phyloP scores from a whole-genome alignment of 1,140 invertebrate genomes.

The Phymorhynchus buccinoides region DNA sequence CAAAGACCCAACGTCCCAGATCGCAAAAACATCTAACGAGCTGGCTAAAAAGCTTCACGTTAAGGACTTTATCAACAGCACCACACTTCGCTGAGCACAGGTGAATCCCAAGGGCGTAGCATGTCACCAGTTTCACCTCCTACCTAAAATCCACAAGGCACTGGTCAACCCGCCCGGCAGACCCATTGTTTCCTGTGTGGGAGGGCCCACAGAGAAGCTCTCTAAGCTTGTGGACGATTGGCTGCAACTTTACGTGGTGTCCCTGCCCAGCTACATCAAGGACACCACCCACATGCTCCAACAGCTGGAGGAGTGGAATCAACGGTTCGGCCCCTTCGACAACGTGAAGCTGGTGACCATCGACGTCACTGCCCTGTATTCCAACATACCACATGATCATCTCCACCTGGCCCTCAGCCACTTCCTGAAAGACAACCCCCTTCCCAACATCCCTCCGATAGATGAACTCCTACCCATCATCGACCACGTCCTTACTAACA shows the following conservation, averaged over 20 bases:
- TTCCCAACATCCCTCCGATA: neutral
- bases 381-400: neutral
- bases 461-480: neutral
- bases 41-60: neutral
- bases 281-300: neutral
- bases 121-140: neutral
- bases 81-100: neutral
- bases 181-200: neutral
- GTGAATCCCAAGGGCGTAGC: neutral
- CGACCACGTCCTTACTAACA: neutral
- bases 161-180: neutral
- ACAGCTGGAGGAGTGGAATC: neutral
- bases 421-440: neutral
- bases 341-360: neutral
- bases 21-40: neutral
- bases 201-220: neutral
- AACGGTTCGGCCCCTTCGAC: neutral
- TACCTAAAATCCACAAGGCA: neutral
- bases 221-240: neutral
- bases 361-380: neutral
- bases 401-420: neutral
- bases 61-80: neutral
- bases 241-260: neutral
- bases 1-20: neutral
- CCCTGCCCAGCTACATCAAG: constrained; percentile 1